Base-by-base conservation (phyloP, 2,797 vertebrate species). In the Coilia nasus region DNA sequence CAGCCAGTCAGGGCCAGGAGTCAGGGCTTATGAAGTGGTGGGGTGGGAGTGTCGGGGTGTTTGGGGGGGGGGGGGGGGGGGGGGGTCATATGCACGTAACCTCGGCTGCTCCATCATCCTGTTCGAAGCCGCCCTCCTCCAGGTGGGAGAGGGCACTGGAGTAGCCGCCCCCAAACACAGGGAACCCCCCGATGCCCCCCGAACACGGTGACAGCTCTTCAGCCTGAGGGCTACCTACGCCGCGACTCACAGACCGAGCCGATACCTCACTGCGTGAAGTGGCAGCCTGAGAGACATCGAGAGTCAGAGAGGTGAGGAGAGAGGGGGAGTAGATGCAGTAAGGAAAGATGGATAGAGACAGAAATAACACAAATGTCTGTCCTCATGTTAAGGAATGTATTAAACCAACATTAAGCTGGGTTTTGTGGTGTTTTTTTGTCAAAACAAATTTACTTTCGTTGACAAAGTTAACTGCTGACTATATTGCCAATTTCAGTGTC, bases 51-150 rank as follows among this genome's bases (percentile, higher is more conserved):
- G n/a, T n/a, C n/a, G 15, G 28, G 21, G 46, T 47, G 46, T 47
- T 47, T 4, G 62, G 35, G 11, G 44, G 6, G n/a, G 17, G 28
- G 21, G 57, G 67, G 9, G 19, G 41, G 64, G 62, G 17, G 60
- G 85, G 60, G n/a, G 12, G 84, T 97, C 92, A 99, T 95, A 99
- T 99, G 64, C 97, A 99, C 0, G 98, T 99, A 92, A 99, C 98
- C 92, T 99, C 97, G 6, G 97, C 96, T 25, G 96, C 97, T 28
- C 97, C 98, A 28, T 99, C 98, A 21, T 99, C 98, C 88, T 97
- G 98, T 85, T 99, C 98, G 41, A 97, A 96, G 80, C 96, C 96
- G 7, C 96, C 96, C 1, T 99, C 98, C 50, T 99, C 98, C 86
- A 98, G 90, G 88, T 98, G 97, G 71, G 95, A 95, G 60, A 98